These are phyloP conservation scores for Phyllotis vaccarum DNA, from an alignment of 2,797 vertebrate genomes.

Conservation along the genomic window DNA sequence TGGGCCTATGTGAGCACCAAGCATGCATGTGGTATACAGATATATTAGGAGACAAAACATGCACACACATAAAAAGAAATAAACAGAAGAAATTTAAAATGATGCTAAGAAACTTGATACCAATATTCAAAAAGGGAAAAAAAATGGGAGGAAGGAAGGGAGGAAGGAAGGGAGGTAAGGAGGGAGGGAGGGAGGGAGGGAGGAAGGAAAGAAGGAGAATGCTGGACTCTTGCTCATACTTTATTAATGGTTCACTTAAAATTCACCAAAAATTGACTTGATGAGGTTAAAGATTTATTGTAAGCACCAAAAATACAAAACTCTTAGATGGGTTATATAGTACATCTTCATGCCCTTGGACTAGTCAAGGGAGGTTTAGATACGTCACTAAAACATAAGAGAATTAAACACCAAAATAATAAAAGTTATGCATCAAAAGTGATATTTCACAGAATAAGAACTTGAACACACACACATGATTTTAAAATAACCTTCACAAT, in stretches of 20 bases:
- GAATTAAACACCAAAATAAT: background rate
- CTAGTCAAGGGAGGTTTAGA: conserved; percentile 11
- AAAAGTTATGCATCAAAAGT: background rate
- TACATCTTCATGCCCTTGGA: background rate
- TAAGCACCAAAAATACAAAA: background rate
- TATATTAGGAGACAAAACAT: no score
- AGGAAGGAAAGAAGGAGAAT: background rate
- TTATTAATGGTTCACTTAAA: background rate
- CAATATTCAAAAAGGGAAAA: background rate
- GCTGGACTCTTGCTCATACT: background rate
- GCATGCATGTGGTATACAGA: background rate
- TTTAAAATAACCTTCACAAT: background rate
- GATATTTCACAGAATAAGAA: background rate
- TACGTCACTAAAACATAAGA: background rate
- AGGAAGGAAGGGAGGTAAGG: rapidly evolving
- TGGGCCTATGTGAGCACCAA: background rate
- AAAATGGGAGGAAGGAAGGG: rapidly evolving
- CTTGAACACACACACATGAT: background rate
- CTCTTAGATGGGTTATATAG: background rate
- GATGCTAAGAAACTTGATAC: background rate
- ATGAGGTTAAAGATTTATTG: background rate
- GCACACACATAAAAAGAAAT: background rate
- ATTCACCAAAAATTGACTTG: background rate
- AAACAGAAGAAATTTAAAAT: background rate
- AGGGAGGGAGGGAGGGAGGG: no score